Base-by-base conservation (phyloP, 53 echinoderm and acorn worm genomes). In the Pentamera pediparva region DNA sequence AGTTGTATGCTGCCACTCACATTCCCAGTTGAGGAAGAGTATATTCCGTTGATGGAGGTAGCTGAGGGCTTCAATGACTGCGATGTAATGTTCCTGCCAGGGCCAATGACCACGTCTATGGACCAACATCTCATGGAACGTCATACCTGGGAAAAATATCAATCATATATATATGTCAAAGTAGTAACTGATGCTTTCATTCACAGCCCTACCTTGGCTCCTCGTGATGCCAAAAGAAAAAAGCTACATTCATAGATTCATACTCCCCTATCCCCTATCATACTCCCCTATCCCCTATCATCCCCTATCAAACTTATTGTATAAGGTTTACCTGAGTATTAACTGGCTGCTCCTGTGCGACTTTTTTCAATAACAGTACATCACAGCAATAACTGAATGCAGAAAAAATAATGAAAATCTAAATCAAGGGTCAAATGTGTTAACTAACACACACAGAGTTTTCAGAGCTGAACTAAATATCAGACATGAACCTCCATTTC, bases 11-110 rank as follows among this genome's bases (percentile, higher is more conserved):
- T n/a, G n/a, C n/a, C n/a, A 67, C 67, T 67, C 28, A 67, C 67
- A 10, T 25, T 67, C 67, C 67, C 67, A 67, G 45, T 67, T 67
- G 12, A 67, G 41, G 3, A 67, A 67, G 45, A 67, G 67, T 27
- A 67, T 40, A 24, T 67, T 67, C 27, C 45, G 41, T 3, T 67
- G 47, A 41, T 67, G 67, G 13, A 67, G 67, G 18, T 43, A 67
- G 45, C 67, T 67, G 25, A 67, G 45, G 1, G 67, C 67, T 41
- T 41, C 40, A 41, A 67, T 18, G 30, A 43, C 67, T 67, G 25
- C 40, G 18, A 11, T 12, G 18, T 43, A 67, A 20, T 41, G 67
- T 30, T 6, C 28, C 67, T 41, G 67, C 67, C 67, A 67, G n/a
- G 35, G 37, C 37, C 63, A 62, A 24, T 67, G 41, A 4, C 10